Evolutionary conservation across 2,888 invertebrate species (phyloP).

Genomic region (Cybosia mesomella): DNA sequence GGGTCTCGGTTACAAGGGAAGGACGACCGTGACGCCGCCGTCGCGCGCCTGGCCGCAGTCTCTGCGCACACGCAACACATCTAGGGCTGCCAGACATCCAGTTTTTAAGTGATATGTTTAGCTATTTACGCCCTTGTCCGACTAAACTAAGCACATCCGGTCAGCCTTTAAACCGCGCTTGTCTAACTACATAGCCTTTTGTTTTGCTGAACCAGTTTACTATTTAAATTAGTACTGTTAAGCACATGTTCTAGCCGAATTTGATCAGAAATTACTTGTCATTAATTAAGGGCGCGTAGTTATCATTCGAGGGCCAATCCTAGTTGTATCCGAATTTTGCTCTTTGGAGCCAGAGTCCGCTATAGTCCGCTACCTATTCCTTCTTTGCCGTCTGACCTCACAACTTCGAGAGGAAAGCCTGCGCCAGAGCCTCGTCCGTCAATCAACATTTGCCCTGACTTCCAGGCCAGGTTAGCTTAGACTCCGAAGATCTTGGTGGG

Average conservation of each 20-base stretch:
- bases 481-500: too few species aligned
- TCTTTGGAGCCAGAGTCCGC: neutral
- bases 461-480: too few species aligned
- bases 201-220: slow-evolving; percentile 10
- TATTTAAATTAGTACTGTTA: neutral
- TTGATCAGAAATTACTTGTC: neutral
- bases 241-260: neutral
- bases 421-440: too few species aligned
- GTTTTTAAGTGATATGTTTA: slow-evolving; percentile 16
- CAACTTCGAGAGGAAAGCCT: too few species aligned
- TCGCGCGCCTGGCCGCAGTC: slow-evolving; percentile 34
- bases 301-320: neutral
- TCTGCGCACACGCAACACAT: slow-evolving; percentile 40
- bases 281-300: neutral
- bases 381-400: too few species aligned
- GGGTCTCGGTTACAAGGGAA: slow-evolving; percentile 76
- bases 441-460: too few species aligned
- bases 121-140: slow-evolving; percentile 18
- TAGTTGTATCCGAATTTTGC: neutral
- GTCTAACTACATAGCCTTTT: slow-evolving; percentile 12
- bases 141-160: slow-evolving; percentile 17
- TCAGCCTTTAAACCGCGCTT: slow-evolving; percentile 17
- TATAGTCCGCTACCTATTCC: too few species aligned
- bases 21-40: slow-evolving; percentile 55
- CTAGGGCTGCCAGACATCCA: slow-evolving; percentile 37